These are phyloP conservation scores for Hyppa rectilinea DNA, from an alignment of 2,888 invertebrate species.

Conservation along the genomic window DNA sequence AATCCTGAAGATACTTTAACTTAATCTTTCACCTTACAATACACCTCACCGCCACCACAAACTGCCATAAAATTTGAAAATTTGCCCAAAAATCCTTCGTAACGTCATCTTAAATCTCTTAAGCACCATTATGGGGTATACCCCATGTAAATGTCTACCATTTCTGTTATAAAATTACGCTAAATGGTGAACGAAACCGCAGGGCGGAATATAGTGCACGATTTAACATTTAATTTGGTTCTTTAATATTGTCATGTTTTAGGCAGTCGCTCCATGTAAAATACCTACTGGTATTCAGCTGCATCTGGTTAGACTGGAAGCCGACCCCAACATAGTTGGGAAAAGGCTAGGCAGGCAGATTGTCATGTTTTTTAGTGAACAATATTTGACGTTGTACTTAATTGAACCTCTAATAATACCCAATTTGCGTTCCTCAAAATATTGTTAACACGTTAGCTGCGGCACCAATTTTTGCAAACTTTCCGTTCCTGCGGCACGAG, in stretches of 20 bases:
- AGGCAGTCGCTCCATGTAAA: too few relatives aligned
- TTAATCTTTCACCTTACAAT: constrained; percentile 40
- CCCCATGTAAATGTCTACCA: constrained; percentile 66
- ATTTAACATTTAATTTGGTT: constrained; percentile 38
- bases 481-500: too few relatives aligned
- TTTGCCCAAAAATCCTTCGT: constrained; percentile 63
- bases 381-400: too few relatives aligned
- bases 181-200: constrained; percentile 64
- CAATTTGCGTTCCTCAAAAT: too few relatives aligned
- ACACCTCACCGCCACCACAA: constrained; percentile 49
- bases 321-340: too few relatives aligned
- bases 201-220: constrained; percentile 30
- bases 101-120: constrained; percentile 62
- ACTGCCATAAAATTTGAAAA: constrained; percentile 50
- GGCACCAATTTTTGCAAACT: too few relatives aligned
- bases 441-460: too few relatives aligned
- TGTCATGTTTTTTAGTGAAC: too few relatives aligned
- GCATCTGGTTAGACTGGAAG: too few relatives aligned
- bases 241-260: constrained; percentile 7
- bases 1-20: constrained; percentile 30
- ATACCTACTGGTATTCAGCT: too few relatives aligned
- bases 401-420: too few relatives aligned
- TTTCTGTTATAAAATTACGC: constrained; percentile 59
- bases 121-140: constrained; percentile 61
- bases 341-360: too few relatives aligned